These are phyloP conservation scores for Aurelia sp. DNA, from an alignment of 30 jellyfish, hydroid and myxozoan genomes.

Conservation along the genomic window DNA sequence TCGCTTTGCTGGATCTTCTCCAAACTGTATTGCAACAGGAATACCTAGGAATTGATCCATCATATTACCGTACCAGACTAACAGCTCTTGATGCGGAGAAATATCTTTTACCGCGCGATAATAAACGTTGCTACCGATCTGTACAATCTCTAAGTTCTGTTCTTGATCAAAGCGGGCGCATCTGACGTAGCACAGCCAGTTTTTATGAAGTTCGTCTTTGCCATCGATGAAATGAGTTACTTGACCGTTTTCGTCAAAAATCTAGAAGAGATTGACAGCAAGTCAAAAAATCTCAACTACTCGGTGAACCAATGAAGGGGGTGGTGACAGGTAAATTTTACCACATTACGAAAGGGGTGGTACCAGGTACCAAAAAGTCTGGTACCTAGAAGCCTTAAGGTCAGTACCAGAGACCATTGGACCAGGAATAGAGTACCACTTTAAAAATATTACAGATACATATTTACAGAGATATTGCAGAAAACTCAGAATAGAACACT, in stretches of 20 bases:
- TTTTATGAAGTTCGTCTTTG: constrained; percentile 63
- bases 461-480: too few species aligned
- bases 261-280: constrained; percentile 21
- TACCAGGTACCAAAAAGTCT: too few species aligned
- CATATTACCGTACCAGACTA: constrained; percentile 82
- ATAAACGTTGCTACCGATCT: constrained; percentile 61
- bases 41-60: constrained; percentile 80
- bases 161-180: constrained; percentile 92
- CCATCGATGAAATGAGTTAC: constrained; percentile 82
- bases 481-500: too few species aligned
- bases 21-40: constrained; percentile 52
- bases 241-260: constrained; percentile 70
- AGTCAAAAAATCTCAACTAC: neutral
- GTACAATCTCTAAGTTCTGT: constrained; percentile 83
- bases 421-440: too few species aligned
- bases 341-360: too few species aligned
- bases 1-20: too few species aligned
- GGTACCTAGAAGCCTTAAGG: too few species aligned
- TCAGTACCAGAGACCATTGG: too few species aligned
- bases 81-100: constrained; percentile 87
- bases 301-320: neutral
- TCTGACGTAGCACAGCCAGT: constrained; percentile 80
- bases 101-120: constrained; percentile 84
- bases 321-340: too few species aligned
- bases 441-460: too few species aligned